Percentiles rank a stretch among this genome's conserved stretches.
Evolutionary conservation across 2,113 vertebrate genomes (phyloP).

Genomic region (Toxotes chatareus): DNA sequence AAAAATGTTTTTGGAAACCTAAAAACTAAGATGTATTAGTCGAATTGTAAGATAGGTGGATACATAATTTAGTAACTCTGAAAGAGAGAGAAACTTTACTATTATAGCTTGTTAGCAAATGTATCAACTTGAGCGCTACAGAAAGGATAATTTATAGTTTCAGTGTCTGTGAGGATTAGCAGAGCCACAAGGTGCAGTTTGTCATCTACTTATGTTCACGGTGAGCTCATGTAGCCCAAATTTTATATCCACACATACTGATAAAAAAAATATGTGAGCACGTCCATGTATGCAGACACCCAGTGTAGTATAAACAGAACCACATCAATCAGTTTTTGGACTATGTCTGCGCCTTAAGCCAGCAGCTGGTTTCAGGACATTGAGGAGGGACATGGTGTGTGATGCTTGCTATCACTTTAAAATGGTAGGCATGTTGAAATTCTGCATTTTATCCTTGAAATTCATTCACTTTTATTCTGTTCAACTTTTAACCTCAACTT

Average conservation of each 20-base stretch:
- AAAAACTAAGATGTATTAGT: no score
- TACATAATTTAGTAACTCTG: no score
- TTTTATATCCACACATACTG: no score
- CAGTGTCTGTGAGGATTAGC: no score
- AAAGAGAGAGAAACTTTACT: no score
- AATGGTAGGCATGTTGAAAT: conserved; percentile 1
- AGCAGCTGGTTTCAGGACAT: background rate
- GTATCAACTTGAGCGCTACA: no score
- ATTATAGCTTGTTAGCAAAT: no score
- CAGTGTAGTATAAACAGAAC: background rate
- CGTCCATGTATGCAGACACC: background rate
- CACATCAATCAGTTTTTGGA: background rate
- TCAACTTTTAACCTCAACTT: conserved; percentile 43
- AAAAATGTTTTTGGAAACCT: no score
- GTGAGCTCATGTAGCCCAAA: background rate
- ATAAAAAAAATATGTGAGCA: background rate
- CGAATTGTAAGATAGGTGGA: no score
- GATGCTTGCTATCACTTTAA: background rate
- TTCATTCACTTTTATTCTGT: conserved; percentile 22
- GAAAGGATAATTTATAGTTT: no score
- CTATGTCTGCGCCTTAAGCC: background rate
- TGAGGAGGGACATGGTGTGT: background rate
- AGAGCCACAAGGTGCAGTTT: background rate
- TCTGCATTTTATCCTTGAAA: conserved; percentile 17
- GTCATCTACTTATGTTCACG: background rate